These are phyloP conservation scores for Pherbina coryleti DNA, from an alignment of 2,888 invertebrate species.

Conservation along the genomic window DNA sequence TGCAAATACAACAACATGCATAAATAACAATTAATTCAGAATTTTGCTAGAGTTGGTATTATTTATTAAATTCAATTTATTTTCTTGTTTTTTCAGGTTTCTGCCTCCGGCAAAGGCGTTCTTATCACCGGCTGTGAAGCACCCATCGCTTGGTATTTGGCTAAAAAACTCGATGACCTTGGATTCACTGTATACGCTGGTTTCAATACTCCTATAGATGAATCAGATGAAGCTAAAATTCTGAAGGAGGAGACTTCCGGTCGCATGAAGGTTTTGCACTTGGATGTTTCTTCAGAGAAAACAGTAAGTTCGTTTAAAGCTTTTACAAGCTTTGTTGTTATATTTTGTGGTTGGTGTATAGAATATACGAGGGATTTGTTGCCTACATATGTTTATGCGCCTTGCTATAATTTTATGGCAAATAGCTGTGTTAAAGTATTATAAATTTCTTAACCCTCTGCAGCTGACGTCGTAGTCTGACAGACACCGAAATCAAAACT, in stretches of 20 bases:
- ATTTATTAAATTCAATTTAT: neutral
- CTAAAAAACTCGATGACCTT: slow-evolving; percentile 84
- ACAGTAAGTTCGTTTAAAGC: slow-evolving; percentile 69
- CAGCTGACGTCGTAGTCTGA: no score
- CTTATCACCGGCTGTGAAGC: slow-evolving; percentile 85
- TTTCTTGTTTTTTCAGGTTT: slow-evolving; percentile 73
- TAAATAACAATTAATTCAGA: no score
- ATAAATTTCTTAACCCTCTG: no score
- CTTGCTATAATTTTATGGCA: neutral
- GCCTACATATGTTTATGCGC: no score
- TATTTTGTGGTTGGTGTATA: neutral
- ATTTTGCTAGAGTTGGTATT: neutral
- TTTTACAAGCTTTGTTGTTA: neutral
- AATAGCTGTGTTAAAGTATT: no score
- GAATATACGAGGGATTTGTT: no score
- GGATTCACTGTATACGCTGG: slow-evolving; percentile 93
- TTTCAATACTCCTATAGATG: slow-evolving; percentile 76
- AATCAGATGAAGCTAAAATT: slow-evolving; percentile 79
- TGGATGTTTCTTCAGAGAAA: slow-evolving; percentile 86
- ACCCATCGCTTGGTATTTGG: slow-evolving; percentile 72
- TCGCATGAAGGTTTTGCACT: slow-evolving; percentile 78
- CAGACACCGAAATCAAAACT: no score
- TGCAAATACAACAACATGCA: no score
- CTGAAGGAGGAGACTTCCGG: slow-evolving; percentile 84
- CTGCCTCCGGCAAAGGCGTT: slow-evolving; percentile 85